A percentile compares a stretch with the other conserved stretches of the same genome.
Conservation (phyloP, 2,888 invertebrate species). For the Hyppa rectilinea region DNA sequence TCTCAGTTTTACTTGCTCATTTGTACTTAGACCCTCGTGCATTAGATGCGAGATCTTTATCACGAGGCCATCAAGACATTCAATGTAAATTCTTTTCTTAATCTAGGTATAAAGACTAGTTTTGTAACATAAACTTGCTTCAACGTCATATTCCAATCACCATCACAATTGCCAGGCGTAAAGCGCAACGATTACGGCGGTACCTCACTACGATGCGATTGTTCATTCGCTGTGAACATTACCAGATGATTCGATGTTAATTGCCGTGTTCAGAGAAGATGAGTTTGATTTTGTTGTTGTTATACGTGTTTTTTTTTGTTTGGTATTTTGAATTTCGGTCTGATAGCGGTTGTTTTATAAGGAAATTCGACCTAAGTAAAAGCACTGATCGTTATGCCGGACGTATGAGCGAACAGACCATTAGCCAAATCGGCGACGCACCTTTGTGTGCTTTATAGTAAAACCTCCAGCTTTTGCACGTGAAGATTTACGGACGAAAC, state of each 20-base stretch:
- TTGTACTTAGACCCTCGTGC: no score
- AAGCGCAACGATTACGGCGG: constrained; percentile 45
- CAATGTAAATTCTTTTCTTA: no score
- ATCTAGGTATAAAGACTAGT: no score
- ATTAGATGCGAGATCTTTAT: no score
- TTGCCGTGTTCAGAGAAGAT: constrained; percentile 31
- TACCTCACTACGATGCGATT: constrained; percentile 33
- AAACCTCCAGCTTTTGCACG: constrained; percentile 25
- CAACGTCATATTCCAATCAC: constrained; percentile 46
- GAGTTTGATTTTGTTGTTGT: constrained; percentile 35
- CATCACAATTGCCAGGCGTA: constrained; percentile 30
- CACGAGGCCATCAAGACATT: no score
- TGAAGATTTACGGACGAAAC: constrained; percentile 48
- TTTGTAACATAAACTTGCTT: constrained; percentile 17
- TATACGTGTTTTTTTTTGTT: constrained; percentile 18
- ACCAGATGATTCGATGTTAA: constrained; percentile 47
- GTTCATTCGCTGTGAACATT: constrained; percentile 49
- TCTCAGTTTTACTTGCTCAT: no score
- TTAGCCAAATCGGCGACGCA: neutral
- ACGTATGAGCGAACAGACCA: neutral
- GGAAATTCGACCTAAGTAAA: neutral
- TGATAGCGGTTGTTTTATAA: neutral
- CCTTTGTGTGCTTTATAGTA: constrained; percentile 28
- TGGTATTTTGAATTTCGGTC: neutral
- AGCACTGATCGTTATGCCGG: neutral